Conservation (phyloP, 2,113 vertebrate genomes). For the Pterocles gutturalis region DNA sequence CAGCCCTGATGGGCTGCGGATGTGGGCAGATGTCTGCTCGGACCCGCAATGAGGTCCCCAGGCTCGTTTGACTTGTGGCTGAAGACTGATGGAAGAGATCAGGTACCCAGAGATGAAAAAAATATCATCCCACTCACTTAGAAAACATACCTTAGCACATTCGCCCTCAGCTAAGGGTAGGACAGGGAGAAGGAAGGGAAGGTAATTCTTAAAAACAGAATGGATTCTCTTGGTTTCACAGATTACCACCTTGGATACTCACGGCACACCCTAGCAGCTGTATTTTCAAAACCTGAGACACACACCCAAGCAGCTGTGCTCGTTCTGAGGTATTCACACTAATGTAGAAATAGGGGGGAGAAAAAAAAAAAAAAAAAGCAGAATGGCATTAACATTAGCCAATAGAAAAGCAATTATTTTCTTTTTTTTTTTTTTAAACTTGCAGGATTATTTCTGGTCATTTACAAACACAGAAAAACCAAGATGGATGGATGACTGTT, state of each 20-base stretch:
- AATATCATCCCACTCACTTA: neutral
- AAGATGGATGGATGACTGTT: neutral
- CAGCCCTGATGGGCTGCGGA: slow-evolving; percentile 53
- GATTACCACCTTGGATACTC: neutral
- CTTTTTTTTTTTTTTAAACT: neutral
- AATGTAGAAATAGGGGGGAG: accelerated
- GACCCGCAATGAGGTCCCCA: slow-evolving; percentile 28
- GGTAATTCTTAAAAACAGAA: neutral
- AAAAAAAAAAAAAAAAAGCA: neutral
- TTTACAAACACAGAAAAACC: neutral
- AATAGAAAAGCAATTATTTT: neutral
- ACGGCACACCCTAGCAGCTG: neutral
- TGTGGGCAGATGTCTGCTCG: slow-evolving; percentile 76
- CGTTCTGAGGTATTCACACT: neutral
- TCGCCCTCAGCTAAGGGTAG: neutral
- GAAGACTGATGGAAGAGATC: neutral
- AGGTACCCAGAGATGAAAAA: neutral
- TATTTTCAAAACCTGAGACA: neutral
- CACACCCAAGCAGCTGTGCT: neutral
- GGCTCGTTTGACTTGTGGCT: slow-evolving; percentile 55
- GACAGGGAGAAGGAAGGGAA: neutral
- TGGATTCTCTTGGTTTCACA: neutral
- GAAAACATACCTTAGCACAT: neutral
- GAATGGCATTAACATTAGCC: neutral
- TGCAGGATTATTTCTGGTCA: neutral